Evolutionary conservation across 2,888 invertebrate species (phyloP).

Genomic region (Campaea margaritaria): DNA sequence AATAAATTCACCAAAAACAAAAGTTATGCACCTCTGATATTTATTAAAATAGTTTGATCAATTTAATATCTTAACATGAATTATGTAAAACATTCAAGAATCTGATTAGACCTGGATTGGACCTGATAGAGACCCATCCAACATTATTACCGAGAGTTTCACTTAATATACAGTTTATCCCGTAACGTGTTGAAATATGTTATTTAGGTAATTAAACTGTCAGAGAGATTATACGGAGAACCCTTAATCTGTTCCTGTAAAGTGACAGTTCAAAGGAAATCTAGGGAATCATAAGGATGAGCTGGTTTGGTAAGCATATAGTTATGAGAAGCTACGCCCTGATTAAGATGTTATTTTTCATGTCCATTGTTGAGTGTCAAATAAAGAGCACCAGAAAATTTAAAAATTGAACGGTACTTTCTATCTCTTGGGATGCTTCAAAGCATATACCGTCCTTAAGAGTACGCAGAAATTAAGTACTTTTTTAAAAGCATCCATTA

Average conservation of each 20-base stretch:
- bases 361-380: too few relatives aligned
- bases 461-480: not conserved
- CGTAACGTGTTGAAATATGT: too few relatives aligned
- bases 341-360: too few relatives aligned
- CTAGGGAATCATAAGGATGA: too few relatives aligned
- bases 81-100: conserved; percentile 3
- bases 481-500: conserved; percentile 1
- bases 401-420: not conserved
- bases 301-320: too few relatives aligned
- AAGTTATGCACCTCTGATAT: not conserved
- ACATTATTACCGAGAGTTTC: conserved; percentile 1
- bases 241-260: conserved; percentile 18
- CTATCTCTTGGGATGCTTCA: not conserved
- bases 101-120: not conserved
- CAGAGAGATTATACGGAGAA: conserved; percentile 19
- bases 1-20: not conserved
- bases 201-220: conserved; percentile 7
- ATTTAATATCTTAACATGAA: conserved; percentile 2
- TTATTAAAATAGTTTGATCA: conserved; percentile 1
- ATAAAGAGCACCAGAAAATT: not conserved
- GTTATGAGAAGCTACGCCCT: too few relatives aligned
- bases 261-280: too few relatives aligned
- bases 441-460: not conserved
- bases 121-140: conserved; percentile 8
- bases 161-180: too few relatives aligned